Evolutionary conservation across 2,113 vertebrate genomes (phyloP).

Genomic region (Campylomormyrus tamandua): DNA sequence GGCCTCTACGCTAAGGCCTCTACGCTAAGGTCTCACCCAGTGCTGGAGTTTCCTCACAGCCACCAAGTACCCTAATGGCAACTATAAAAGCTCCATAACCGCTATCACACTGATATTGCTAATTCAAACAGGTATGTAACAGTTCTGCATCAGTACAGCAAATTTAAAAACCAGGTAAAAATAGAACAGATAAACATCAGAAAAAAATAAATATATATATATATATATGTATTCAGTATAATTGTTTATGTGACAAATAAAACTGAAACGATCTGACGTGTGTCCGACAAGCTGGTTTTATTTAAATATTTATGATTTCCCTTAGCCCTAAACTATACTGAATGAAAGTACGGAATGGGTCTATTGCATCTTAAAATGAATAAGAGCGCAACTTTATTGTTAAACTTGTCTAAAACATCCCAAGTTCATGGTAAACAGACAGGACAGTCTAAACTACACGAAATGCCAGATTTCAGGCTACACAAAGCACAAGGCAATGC

Average conservation of each 20-base stretch:
- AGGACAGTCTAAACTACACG: neutral
- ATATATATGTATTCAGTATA: neutral
- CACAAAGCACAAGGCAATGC: neutral
- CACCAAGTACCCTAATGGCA: neutral
- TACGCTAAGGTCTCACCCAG: neutral
- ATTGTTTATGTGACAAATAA: neutral
- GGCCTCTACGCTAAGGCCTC: neutral
- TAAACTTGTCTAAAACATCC: neutral
- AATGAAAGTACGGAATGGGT: neutral
- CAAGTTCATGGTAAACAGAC: neutral
- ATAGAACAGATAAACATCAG: neutral
- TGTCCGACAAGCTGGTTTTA: neutral
- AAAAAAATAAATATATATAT: neutral
- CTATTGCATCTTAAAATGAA: neutral
- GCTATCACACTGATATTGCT: neutral
- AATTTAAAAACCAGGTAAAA: neutral
- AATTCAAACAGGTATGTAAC: neutral
- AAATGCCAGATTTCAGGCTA: neutral
- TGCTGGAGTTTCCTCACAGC: neutral
- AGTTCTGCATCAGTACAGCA: neutral
- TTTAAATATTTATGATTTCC: neutral
- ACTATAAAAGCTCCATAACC: neutral
- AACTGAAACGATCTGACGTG: neutral
- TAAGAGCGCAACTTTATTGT: neutral
- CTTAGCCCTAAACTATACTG: neutral